These are phyloP conservation scores for Struthio camelus DNA, from an alignment of 2,113 vertebrate species.

Conservation along the genomic window DNA sequence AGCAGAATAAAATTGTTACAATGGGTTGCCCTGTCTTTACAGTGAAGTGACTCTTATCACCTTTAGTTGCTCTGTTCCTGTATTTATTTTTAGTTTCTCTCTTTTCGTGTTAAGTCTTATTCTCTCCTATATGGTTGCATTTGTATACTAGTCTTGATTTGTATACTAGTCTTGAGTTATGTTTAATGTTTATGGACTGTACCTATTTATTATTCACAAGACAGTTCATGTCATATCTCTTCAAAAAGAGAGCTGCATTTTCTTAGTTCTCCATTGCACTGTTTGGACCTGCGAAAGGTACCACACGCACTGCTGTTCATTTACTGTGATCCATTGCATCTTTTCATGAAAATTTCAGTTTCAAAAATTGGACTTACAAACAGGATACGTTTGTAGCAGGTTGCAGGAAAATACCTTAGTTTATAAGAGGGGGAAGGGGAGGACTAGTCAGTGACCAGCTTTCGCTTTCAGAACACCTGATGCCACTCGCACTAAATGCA, in stretches of 20 bases:
- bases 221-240: not conserved
- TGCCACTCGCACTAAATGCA: not conserved
- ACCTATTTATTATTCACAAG: not conserved
- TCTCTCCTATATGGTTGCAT: fast-evolving
- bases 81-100: not conserved
- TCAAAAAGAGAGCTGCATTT: not conserved
- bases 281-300: not conserved
- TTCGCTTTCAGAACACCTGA: not conserved
- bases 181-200: not conserved
- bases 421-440: not conserved
- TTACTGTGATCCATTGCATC: not conserved
- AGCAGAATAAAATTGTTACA: not conserved
- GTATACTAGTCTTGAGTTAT: not conserved
- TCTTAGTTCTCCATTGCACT: not conserved
- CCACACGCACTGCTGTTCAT: not conserved
- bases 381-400: not conserved
- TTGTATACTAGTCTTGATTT: not conserved
- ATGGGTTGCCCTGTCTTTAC: not conserved
- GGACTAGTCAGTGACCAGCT: not conserved
- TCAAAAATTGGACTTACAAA: not conserved
- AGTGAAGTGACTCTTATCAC: not conserved
- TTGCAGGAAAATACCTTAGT: not conserved
- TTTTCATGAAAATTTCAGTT: not conserved
- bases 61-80: not conserved
- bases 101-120: not conserved